Conservation (phyloP, 2,113 vertebrate genomes). For the Mormyrus iriodes region DNA sequence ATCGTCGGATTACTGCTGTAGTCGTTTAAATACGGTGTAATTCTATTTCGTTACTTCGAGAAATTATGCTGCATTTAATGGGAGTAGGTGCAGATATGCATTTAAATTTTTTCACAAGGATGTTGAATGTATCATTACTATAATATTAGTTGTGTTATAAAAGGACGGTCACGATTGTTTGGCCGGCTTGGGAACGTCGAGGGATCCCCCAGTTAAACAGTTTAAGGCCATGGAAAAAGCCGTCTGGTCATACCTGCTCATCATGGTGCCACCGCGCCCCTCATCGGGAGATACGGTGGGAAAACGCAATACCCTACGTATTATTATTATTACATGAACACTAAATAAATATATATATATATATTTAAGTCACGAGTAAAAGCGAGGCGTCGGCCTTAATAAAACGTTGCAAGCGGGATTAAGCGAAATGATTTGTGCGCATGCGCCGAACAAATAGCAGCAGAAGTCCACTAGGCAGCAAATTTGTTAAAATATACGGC, state of each 20-base stretch:
- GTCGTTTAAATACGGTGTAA: background rate
- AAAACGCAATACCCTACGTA: background rate
- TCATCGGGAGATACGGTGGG: background rate
- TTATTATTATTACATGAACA: background rate
- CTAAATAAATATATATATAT: background rate
- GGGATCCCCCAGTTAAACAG: background rate
- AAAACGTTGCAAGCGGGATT: background rate
- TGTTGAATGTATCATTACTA: background rate
- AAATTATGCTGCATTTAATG: background rate
- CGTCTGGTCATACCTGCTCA: background rate
- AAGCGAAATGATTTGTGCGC: background rate
- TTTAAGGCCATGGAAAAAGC: background rate
- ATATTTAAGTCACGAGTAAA: background rate
- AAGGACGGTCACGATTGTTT: background rate
- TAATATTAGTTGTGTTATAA: background rate
- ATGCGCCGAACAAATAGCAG: background rate
- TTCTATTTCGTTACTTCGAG: background rate
- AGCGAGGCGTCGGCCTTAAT: background rate
- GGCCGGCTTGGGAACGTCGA: background rate
- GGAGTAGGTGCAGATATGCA: background rate
- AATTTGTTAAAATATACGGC: background rate
- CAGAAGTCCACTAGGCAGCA: background rate
- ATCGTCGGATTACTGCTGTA: conserved; percentile 40
- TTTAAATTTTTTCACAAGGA: background rate
- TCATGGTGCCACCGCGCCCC: background rate